These are phyloP conservation scores for Ochlodes sylvanus DNA, from an alignment of 2,888 invertebrate species.

Conservation along the genomic window DNA sequence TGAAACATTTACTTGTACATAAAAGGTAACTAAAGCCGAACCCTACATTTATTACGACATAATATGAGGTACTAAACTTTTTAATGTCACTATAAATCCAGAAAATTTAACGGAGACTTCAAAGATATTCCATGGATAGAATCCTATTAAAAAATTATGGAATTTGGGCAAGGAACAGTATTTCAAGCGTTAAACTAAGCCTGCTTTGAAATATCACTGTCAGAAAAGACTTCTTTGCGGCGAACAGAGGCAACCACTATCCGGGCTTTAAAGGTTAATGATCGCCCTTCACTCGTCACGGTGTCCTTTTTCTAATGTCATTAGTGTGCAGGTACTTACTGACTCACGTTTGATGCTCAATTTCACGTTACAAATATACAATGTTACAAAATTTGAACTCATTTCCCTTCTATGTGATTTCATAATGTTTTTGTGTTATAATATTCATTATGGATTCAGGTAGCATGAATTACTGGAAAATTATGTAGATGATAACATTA, in stretches of 20 bases:
- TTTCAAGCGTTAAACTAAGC: slow-evolving; percentile 18
- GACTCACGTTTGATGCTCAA: slow-evolving; percentile 19
- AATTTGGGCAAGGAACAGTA: slow-evolving; percentile 8
- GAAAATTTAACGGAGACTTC: slow-evolving; percentile 13
- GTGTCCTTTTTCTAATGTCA: slow-evolving; percentile 62
- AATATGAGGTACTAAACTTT: background rate
- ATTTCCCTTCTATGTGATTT: slow-evolving; percentile 6
- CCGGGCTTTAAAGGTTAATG: slow-evolving; percentile 56
- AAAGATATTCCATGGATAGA: slow-evolving; percentile 15
- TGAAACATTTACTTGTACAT: slow-evolving; percentile 2
- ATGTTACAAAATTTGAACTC: slow-evolving; percentile 4
- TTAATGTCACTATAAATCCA: slow-evolving; percentile 13
- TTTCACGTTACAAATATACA: background rate
- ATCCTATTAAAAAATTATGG: slow-evolving; percentile 18
- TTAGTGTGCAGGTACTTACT: slow-evolving; percentile 54
- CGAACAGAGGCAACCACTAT: slow-evolving; percentile 27
- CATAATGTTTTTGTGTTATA: slow-evolving; percentile 4
- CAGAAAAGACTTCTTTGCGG: slow-evolving; percentile 22
- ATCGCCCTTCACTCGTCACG: slow-evolving; percentile 64
- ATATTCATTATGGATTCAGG: background rate
- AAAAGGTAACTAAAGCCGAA: background rate
- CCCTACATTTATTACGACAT: background rate
- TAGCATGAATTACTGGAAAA: slow-evolving; percentile 1
- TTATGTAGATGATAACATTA: slow-evolving; percentile 8
- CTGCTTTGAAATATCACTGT: slow-evolving; percentile 27